Evolutionary conservation across 2,888 invertebrate genomes (phyloP).

Genomic region (Heliconius hortense): DNA sequence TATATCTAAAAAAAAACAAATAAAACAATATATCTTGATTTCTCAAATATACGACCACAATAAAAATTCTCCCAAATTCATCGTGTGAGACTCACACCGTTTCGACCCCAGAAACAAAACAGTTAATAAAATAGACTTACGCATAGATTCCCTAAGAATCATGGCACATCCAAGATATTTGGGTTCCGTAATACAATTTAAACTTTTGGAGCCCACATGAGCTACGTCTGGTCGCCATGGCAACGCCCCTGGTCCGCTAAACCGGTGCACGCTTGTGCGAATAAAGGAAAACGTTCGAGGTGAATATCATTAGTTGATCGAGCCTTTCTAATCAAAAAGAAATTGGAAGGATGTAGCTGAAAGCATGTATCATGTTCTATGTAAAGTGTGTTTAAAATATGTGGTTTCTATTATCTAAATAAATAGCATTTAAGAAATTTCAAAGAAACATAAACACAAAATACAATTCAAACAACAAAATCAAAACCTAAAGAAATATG

Average conservation of each 20-base stretch:
- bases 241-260: constrained; percentile 71
- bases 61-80: constrained; percentile 5
- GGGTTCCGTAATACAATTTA: constrained; percentile 77
- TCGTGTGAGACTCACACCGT: constrained; percentile 3
- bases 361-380: background rate
- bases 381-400: background rate
- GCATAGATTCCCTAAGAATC: constrained; percentile 51
- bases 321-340: constrained; percentile 34
- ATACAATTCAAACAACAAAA: too few species aligned
- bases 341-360: background rate
- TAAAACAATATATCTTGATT: constrained; percentile 1
- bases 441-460: too few species aligned
- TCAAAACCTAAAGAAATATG: too few species aligned
- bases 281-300: constrained; percentile 77
- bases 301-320: constrained; percentile 78
- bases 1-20: background rate
- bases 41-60: background rate
- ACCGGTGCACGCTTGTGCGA: constrained; percentile 69
- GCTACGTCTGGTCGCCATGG: constrained; percentile 74
- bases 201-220: constrained; percentile 79
- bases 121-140: constrained; percentile 32
- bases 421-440: background rate
- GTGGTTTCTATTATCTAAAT: background rate
- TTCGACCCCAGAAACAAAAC: constrained; percentile 8
- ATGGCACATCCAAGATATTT: constrained; percentile 63